A percentile compares a stretch with the other conserved stretches of the same genome.
These are phyloP conservation scores for Dolichoris vasculosae DNA, from an alignment of 1,140 invertebrate genomes.

Conservation along the genomic window DNA sequence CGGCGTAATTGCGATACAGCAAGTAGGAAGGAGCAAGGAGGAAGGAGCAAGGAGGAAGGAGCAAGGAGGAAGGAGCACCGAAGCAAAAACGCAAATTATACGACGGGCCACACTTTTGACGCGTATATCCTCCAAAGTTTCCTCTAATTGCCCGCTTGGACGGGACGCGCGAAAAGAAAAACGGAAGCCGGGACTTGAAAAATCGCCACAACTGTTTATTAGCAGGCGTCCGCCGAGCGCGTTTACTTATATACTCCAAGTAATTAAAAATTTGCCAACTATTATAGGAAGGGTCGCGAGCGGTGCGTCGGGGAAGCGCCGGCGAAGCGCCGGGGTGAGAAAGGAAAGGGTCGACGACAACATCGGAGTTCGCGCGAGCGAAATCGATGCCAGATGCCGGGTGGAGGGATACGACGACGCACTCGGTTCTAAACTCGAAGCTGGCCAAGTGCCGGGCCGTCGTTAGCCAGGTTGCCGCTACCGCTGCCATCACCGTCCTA, in stretches of 20 bases:
- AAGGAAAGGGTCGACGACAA: conserved; percentile 2
- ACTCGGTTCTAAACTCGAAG: background rate
- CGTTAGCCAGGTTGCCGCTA: conserved; percentile 38
- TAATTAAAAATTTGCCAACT: conserved; percentile 52
- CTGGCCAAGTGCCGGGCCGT: background rate
- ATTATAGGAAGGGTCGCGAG: conserved; percentile 24
- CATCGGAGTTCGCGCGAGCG: background rate
- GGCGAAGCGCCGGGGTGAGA: background rate
- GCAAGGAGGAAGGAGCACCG: background rate
- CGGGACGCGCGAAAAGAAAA: too few relatives aligned
- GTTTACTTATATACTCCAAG: conserved; percentile 18
- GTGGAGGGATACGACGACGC: background rate
- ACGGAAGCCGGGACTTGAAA: background rate
- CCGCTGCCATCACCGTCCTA: conserved; percentile 64
- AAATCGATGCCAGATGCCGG: conserved; percentile 47
- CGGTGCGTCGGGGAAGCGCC: too few relatives aligned
- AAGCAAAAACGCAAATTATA: conserved; percentile 20
- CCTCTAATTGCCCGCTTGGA: background rate
- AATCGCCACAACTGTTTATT: conserved; percentile 43
- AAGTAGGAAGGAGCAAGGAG: background rate
- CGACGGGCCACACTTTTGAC: conserved; percentile 1
- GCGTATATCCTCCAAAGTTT: conserved; percentile 30
- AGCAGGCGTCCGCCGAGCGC: background rate
- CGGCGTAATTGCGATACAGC: conserved; percentile 40
- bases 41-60: background rate